Evolutionary conservation across 2,797 vertebrate genomes (phyloP).

Genomic region (Pseudochaenichthys georgianus): DNA sequence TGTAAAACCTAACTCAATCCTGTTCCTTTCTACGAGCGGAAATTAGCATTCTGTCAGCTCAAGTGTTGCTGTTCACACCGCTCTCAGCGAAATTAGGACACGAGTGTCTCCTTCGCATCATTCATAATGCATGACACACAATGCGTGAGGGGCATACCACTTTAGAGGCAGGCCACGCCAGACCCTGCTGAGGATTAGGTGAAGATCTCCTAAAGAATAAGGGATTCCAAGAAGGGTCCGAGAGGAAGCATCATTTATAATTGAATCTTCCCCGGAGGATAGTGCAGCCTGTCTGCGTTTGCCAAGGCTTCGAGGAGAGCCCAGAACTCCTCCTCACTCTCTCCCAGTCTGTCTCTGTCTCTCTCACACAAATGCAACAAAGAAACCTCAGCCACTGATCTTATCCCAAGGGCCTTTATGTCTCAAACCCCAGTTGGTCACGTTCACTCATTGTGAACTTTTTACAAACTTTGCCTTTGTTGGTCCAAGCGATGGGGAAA

Average conservation of each 20-base stretch:
- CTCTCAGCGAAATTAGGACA: conserved; percentile 76
- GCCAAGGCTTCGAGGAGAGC: conserved; percentile 64
- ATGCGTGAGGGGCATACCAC: conserved; percentile 66
- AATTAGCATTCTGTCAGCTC: conserved; percentile 67
- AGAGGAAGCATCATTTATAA: conserved; percentile 86
- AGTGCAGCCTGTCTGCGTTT: conserved; percentile 74
- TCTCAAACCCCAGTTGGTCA: conserved; percentile 65
- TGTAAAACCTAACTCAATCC: conserved; percentile 40
- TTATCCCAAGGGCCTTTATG: conserved; percentile 60
- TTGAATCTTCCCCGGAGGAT: conserved; percentile 82
- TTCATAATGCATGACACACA: conserved; percentile 77
- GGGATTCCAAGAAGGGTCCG: conserved; percentile 81
- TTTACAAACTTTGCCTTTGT: conserved; percentile 51
- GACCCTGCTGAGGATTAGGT: conserved; percentile 79
- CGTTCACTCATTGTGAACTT: conserved; percentile 60
- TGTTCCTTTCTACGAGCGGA: background rate
- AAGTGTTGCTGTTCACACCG: conserved; percentile 54
- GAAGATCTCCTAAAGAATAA: conserved; percentile 79
- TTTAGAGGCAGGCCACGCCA: conserved; percentile 67
- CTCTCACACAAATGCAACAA: conserved; percentile 58
- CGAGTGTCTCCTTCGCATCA: conserved; percentile 72
- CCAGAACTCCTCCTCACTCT: conserved; percentile 46
- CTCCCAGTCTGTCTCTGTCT: conserved; percentile 28
- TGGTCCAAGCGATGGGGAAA: conserved; percentile 19
- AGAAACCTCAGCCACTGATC: conserved; percentile 66